Evolutionary conservation across 2,797 vertebrate species (phyloP).

Genomic region (Telmatherina bonti): DNA sequence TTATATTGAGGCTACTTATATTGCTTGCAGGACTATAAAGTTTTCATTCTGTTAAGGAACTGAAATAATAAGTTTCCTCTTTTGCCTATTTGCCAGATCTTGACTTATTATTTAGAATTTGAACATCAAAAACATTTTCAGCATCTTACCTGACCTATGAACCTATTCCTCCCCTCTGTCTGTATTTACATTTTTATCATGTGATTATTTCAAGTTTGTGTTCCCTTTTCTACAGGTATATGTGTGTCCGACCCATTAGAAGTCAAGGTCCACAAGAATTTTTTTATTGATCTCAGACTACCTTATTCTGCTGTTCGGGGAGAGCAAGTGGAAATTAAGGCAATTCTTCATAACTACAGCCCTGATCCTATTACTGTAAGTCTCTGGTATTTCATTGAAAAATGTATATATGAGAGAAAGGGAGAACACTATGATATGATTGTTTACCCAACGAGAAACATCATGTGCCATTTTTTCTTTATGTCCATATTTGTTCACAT

Average conservation of each 20-base stretch:
- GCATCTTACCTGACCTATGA: too few species aligned
- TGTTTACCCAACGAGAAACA: too few species aligned
- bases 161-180: too few species aligned
- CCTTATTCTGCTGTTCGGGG: conserved; percentile 90
- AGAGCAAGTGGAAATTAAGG: conserved; percentile 90
- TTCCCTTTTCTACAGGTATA: conserved; percentile 77
- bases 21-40: too few species aligned
- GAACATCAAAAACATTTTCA: too few species aligned
- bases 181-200: not conserved
- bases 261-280: conserved; percentile 81
- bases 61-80: not conserved
- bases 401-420: too few species aligned
- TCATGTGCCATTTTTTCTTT: too few species aligned
- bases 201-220: not conserved
- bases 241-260: conserved; percentile 87
- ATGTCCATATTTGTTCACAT: too few species aligned
- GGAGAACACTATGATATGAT: too few species aligned
- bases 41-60: too few species aligned
- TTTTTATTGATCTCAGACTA: conserved; percentile 89
- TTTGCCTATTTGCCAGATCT: not conserved
- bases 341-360: conserved; percentile 88
- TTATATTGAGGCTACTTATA: too few species aligned
- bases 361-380: conserved; percentile 47
- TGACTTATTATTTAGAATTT: too few species aligned
- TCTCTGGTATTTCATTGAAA: not conserved